Conservation (phyloP, 2,797 vertebrate genomes). For the Macrochelys suwanniensis region DNA sequence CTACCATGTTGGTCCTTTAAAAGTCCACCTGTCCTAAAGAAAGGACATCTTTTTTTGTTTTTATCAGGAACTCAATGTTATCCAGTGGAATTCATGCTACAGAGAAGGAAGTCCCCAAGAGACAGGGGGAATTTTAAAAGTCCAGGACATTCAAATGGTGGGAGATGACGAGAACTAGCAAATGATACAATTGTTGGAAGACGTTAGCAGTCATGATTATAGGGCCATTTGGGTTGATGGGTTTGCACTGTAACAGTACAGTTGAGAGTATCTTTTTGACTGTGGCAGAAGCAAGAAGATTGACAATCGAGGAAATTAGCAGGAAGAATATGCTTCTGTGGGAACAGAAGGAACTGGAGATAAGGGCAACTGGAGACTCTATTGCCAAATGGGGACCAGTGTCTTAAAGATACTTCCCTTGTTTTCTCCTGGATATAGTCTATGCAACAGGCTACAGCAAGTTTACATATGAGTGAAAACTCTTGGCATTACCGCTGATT, state of each 20-base stretch:
- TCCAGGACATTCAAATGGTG: background rate
- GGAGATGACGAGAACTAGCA: background rate
- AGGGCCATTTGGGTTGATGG: background rate
- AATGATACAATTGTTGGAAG: background rate
- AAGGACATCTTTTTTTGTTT: background rate
- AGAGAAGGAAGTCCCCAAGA: background rate
- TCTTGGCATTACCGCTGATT: conserved; percentile 18
- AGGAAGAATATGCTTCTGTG: conserved; percentile 30
- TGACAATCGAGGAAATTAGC: background rate
- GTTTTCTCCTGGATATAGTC: background rate
- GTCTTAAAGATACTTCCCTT: background rate
- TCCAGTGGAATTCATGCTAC: background rate
- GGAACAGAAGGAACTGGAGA: conserved; percentile 31
- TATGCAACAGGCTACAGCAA: background rate
- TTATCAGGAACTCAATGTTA: background rate
- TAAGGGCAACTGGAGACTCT: background rate
- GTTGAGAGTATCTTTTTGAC: conserved; percentile 83
- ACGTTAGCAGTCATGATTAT: background rate
- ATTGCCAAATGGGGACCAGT: background rate
- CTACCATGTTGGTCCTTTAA: background rate
- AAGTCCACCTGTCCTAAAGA: background rate
- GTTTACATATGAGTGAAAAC: background rate
- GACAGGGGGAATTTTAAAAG: background rate
- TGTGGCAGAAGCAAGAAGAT: conserved; percentile 24
- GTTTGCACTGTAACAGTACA: conserved; percentile 61